phyloP scores from a whole-genome alignment of 2,797 vertebrate genomes.

The Anniella stebbinsi region DNA sequence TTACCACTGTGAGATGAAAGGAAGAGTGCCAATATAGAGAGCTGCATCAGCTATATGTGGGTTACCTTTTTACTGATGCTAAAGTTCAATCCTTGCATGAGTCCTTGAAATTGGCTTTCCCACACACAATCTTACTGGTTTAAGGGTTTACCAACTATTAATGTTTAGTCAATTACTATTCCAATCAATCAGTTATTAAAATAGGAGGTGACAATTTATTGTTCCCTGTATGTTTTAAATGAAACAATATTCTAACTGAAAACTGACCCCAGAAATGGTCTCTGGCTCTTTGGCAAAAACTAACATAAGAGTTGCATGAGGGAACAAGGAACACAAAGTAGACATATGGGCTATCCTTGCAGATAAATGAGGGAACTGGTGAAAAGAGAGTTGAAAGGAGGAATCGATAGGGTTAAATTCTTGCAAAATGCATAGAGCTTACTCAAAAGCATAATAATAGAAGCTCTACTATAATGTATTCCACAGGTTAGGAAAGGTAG shows the following conservation, averaged over 20 bases:
- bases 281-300: neutral
- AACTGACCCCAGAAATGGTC: neutral
- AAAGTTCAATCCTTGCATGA: neutral
- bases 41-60: neutral
- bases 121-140: neutral
- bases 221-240: neutral
- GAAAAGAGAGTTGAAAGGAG: too few species aligned
- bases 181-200: neutral
- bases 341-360: neutral
- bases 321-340: neutral
- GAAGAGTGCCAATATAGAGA: neutral
- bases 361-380: too few species aligned
- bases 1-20: neutral
- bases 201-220: neutral
- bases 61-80: neutral
- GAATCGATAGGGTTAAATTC: too few species aligned
- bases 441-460: too few species aligned
- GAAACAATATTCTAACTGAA: too few species aligned
- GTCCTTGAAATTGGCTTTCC: neutral
- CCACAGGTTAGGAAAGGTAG: too few species aligned
- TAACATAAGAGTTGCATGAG: neutral
- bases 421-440: too few species aligned
- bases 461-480: too few species aligned
- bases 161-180: neutral
- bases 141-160: neutral